A percentile compares a stretch with the other conserved stretches of the same genome.
Conservation (phyloP, 2,797 vertebrate species). For the Xiphorhynchus erythropygius region DNA sequence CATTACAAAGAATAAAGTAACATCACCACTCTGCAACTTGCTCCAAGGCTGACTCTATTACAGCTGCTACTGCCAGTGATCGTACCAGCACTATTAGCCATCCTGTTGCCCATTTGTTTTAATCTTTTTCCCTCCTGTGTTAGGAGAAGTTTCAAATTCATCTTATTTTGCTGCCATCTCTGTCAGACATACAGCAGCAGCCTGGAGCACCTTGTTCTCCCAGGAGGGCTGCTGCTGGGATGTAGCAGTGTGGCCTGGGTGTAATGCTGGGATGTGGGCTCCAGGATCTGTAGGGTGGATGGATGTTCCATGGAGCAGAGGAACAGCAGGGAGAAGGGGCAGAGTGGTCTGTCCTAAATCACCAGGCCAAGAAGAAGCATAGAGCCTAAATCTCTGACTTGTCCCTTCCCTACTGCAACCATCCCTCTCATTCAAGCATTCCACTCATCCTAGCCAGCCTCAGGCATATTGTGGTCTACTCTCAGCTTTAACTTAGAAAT, state of each 20-base stretch:
- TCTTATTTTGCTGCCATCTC: neutral
- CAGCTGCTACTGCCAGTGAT: neutral
- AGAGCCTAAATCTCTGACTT: neutral
- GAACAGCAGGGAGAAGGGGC: neutral
- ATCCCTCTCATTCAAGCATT: neutral
- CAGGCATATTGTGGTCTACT: neutral
- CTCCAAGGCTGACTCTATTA: conserved; percentile 50
- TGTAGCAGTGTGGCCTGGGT: neutral
- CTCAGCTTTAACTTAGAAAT: neutral
- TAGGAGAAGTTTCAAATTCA: conserved; percentile 14
- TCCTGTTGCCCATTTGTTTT: conserved; percentile 18
- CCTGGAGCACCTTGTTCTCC: neutral
- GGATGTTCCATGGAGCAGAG: neutral
- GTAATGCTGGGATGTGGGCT: neutral
- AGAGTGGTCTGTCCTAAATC: neutral
- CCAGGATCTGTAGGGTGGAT: neutral
- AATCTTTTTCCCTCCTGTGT: neutral
- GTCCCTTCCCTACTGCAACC: neutral
- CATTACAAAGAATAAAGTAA: conserved; percentile 40
- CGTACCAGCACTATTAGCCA: neutral
- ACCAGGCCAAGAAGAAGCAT: neutral
- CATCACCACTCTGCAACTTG: neutral
- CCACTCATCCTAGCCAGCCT: neutral
- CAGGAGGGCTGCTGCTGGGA: neutral
- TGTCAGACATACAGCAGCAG: neutral